These are phyloP conservation scores for Periphyllus acericola DNA, from an alignment of 2,888 invertebrate species.

Conservation along the genomic window DNA sequence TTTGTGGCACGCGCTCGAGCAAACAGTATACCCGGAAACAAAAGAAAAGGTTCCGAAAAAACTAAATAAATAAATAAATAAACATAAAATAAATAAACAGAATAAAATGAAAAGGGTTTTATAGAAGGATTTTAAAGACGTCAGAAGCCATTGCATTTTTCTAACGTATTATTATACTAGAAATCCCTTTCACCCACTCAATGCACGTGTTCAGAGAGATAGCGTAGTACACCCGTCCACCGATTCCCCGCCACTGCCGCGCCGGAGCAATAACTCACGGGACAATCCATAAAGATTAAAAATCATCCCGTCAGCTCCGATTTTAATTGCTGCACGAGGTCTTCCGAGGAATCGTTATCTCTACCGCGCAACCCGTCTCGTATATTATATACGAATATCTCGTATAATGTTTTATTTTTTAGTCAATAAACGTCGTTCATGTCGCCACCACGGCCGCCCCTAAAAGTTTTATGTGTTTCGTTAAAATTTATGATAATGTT, in stretches of 20 bases:
- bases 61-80: not conserved
- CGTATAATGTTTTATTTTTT: not conserved
- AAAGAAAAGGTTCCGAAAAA: not conserved
- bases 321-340: slow-evolving; percentile 45
- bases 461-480: not conserved
- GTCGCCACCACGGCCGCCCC: too few relatives aligned
- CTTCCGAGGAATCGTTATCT: slow-evolving; percentile 17
- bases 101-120: not conserved
- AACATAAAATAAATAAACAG: not conserved
- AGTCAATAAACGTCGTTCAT: slow-evolving; percentile 31
- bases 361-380: not conserved
- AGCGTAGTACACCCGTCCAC: not conserved
- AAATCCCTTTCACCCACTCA: slow-evolving; percentile 9
- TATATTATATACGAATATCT: not conserved
- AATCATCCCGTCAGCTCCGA: slow-evolving; percentile 21
- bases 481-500: not conserved
- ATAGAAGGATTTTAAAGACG: slow-evolving; percentile 32
- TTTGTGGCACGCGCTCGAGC: slow-evolving; percentile 43
- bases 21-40: slow-evolving; percentile 21
- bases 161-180: slow-evolving; percentile 34
- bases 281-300: slow-evolving; percentile 57
- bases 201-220: slow-evolving; percentile 47
- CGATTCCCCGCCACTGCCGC: not conserved
- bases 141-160: slow-evolving; percentile 30
- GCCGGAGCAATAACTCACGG: slow-evolving; percentile 35